phyloP scores from a whole-genome alignment of 2,888 invertebrate species.

The Euplagia quadripunctaria region DNA sequence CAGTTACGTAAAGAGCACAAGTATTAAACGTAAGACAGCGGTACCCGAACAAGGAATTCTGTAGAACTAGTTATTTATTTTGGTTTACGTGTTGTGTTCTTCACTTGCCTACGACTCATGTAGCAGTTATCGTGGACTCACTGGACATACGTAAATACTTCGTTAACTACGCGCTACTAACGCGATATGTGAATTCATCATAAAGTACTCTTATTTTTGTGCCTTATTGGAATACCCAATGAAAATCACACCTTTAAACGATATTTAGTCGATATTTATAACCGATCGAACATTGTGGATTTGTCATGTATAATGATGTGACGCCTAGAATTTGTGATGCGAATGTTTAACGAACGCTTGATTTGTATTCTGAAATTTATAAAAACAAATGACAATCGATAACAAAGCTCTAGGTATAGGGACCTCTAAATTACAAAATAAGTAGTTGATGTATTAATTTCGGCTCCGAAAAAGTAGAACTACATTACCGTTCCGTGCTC shows the following conservation, averaged over 20 bases:
- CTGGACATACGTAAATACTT: background rate
- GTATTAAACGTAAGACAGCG: conserved; percentile 29
- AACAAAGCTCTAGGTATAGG: background rate
- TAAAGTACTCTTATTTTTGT: background rate
- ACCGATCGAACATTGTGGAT: background rate
- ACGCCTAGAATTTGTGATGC: background rate
- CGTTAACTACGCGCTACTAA: background rate
- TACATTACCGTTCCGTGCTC: background rate
- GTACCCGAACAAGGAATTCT: conserved; percentile 31
- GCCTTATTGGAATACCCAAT: background rate
- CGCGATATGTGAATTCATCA: too few relatives aligned
- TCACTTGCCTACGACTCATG: background rate
- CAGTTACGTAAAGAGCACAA: conserved; percentile 30
- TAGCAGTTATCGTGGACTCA: background rate
- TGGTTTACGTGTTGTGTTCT: background rate
- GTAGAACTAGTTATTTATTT: conserved; percentile 17
- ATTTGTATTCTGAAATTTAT: background rate
- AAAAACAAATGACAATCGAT: background rate
- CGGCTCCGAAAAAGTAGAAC: background rate
- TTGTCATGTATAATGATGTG: background rate
- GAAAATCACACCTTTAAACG: background rate
- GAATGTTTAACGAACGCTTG: background rate
- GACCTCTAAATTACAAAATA: background rate
- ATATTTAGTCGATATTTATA: too few relatives aligned
- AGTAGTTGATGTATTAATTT: background rate